Base-by-base conservation (phyloP, 2,797 vertebrate genomes). In the Huso huso region DNA sequence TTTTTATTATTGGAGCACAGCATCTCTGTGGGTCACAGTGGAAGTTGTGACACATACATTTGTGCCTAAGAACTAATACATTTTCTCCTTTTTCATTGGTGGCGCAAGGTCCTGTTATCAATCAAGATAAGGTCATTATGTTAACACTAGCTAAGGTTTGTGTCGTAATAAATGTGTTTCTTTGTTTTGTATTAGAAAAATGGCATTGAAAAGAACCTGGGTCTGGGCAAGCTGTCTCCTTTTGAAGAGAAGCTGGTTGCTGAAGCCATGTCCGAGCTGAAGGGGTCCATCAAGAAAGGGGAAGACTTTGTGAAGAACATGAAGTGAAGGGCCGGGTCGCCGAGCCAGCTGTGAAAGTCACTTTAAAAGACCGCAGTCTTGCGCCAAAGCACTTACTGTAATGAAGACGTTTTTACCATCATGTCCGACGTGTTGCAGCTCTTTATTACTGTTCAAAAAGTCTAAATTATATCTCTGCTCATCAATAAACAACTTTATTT, bases 151-250 rank as follows among this genome's bases (percentile, higher is more conserved):
- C 51, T 53, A 9, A 53, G 7, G 51, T 53, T 8, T 53, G 59
- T 61, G 12, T 55, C 9, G 4, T 55, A 6, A 61, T 10, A 8
- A 61, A 61, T 61, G 59, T 61, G 18, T 12, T 11, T 6, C 61
- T 63, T 65, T 60, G 66, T 51, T 18, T 70, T 51, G 48, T 10
- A 58, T 57, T 73, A 94, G 92, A 98, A 96, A 94, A 94, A 89
- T 6, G 96, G 95, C 73, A 89, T 99, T 55, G 96, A 98, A 87
- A 99, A 98, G 90, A 99, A 98, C 77, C 89, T 98, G 1, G 96
- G 97, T n/a, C 86, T 99, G 8, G 95, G 95, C 74, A 95, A 92
- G 76, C 71, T 98, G 74, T 78, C 93, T 1, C 83, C 93, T 37
- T 98, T 94, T 6, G 96, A 99, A 79, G 92, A 98, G 90, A 93